Percentiles rank a stretch among this genome's conserved stretches.
These are phyloP conservation scores for Trachelus stipa DNA, from an alignment of 2,888 invertebrate species.

Conservation along the genomic window DNA sequence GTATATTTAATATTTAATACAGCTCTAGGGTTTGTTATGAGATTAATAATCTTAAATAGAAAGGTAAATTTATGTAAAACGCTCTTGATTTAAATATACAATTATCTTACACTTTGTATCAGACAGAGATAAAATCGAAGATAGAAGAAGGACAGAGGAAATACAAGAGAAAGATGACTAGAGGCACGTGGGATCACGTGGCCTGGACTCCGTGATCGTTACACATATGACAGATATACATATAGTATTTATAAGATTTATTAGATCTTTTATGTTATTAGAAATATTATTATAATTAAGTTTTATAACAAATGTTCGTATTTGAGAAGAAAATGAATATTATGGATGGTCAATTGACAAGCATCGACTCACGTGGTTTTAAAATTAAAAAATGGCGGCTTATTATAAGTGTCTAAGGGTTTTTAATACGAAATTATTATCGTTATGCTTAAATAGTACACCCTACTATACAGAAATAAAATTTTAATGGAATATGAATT, in stretches of 20 bases:
- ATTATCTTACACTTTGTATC: background rate
- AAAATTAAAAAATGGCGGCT: background rate
- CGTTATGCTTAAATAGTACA: background rate
- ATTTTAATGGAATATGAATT: background rate
- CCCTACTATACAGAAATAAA: background rate
- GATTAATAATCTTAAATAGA: background rate
- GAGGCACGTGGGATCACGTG: slow-evolving; percentile 60
- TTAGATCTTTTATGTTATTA: background rate
- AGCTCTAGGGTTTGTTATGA: background rate
- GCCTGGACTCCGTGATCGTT: slow-evolving; percentile 28
- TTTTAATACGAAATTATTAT: background rate
- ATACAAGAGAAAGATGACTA: slow-evolving; percentile 27
- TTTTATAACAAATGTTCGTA: background rate
- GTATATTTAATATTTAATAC: background rate
- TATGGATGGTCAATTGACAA: background rate
- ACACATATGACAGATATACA: background rate
- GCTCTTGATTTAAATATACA: background rate
- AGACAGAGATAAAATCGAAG: slow-evolving; percentile 28
- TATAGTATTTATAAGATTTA: background rate
- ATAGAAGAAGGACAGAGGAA: background rate
- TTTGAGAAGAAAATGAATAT: background rate
- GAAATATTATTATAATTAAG: background rate
- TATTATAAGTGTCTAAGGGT: background rate
- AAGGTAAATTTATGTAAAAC: background rate
- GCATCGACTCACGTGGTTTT: background rate